A percentile compares a stretch with the other conserved stretches of the same genome.
These are phyloP conservation scores for Trichogramma evanescens DNA, from an alignment of 2,888 invertebrate species.

Conservation along the genomic window DNA sequence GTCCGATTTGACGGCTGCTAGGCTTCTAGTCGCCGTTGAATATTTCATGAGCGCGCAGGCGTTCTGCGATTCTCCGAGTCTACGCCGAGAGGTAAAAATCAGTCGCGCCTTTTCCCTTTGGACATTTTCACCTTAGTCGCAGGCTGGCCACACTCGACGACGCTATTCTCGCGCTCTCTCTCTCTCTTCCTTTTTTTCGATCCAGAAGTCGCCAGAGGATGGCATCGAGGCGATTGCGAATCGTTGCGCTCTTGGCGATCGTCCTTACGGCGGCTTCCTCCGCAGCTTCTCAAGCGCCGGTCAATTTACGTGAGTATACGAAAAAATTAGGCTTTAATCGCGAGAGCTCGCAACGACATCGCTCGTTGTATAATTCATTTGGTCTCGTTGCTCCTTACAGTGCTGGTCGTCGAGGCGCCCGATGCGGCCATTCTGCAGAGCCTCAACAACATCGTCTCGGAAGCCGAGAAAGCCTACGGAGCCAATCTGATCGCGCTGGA, in stretches of 20 bases:
- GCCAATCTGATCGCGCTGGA: conserved; percentile 31
- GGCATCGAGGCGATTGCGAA: not conserved
- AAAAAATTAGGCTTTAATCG: not conserved
- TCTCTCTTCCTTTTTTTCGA: conserved; percentile 32
- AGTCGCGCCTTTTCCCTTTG: no score
- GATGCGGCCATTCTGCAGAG: conserved; percentile 29
- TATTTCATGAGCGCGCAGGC: no score
- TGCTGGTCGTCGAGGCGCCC: conserved; percentile 37
- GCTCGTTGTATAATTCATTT: not conserved
- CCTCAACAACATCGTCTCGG: conserved; percentile 32
- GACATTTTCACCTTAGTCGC: no score
- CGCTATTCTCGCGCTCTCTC: conserved; percentile 6
- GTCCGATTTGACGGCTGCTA: no score
- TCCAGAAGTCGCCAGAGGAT: conserved; percentile 28
- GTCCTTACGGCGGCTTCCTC: conserved; percentile 27
- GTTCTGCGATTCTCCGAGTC: no score
- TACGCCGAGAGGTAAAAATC: no score
- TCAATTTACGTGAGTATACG: conserved; percentile 32
- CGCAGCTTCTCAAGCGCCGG: conserved; percentile 32
- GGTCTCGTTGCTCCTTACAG: conserved; percentile 23
- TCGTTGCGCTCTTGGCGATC: not conserved
- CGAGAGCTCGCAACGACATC: no score
- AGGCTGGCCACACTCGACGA: no score
- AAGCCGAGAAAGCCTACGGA: conserved; percentile 32
- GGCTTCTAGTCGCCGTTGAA: no score